phyloP scores from a whole-genome alignment of 2,888 invertebrate species.

The Himalopsyche tibetana region DNA sequence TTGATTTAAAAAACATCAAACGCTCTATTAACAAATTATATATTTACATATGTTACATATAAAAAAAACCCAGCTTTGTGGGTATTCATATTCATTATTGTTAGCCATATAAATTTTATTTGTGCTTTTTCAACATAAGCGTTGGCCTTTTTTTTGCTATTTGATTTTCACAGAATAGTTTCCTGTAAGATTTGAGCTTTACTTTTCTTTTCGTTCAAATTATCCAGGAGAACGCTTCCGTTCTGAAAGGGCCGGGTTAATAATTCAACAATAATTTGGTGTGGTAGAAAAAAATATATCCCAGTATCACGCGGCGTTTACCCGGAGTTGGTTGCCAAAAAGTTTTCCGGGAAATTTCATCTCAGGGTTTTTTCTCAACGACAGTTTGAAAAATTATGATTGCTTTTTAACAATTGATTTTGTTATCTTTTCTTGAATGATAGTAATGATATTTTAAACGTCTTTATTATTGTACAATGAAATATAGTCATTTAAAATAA shows the following conservation, averaged over 20 bases:
- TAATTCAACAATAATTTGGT: constrained; percentile 63
- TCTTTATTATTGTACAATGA: too few species aligned
- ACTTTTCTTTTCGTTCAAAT: constrained; percentile 46
- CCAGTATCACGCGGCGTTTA: constrained; percentile 28
- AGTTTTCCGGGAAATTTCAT: constrained; percentile 33
- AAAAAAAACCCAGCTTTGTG: too few species aligned
- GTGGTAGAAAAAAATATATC: constrained; percentile 53
- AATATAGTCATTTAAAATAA: too few species aligned
- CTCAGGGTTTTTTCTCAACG: constrained; percentile 15
- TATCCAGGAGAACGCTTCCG: constrained; percentile 52
- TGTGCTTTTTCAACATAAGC: too few species aligned
- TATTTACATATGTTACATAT: too few species aligned
- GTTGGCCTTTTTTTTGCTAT: too few species aligned
- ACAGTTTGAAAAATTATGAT: constrained; percentile 42
- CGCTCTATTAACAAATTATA: too few species aligned
- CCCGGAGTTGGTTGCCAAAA: constrained; percentile 33
- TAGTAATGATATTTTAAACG: constrained; percentile 28
- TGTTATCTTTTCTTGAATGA: constrained; percentile 20
- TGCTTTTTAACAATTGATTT: constrained; percentile 42
- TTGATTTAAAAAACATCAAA: too few species aligned
- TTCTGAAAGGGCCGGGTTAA: constrained; percentile 56
- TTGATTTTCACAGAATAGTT: constrained; percentile 15
- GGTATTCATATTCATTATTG: too few species aligned
- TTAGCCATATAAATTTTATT: too few species aligned
- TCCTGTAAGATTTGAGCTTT: constrained; percentile 33